Percentiles rank a stretch among this genome's conserved stretches.
These are phyloP conservation scores for Saturnia japonica DNA, from an alignment of 2,888 invertebrate species.

Conservation along the genomic window DNA sequence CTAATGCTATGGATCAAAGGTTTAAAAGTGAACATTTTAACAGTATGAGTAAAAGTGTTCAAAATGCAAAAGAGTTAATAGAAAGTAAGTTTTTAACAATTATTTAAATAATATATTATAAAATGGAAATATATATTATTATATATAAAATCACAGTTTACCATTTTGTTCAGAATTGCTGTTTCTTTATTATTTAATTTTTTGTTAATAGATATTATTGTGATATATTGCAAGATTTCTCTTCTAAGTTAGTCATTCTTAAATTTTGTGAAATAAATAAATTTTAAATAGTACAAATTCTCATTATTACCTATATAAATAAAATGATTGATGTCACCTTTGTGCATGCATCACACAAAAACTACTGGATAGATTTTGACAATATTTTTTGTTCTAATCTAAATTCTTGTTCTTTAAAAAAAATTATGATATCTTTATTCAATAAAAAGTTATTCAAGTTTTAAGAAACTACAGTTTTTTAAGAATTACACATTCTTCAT, in stretches of 20 bases:
- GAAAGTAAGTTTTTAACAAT: neutral
- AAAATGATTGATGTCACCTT: no score
- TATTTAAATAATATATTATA: neutral
- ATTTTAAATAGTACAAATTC: no score
- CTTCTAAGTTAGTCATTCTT: no score
- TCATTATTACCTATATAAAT: no score
- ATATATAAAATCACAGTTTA: neutral
- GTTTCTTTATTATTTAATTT: neutral
- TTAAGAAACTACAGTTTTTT: no score
- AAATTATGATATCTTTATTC: no score
- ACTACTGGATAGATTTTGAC: no score
- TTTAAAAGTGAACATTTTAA: constrained; percentile 49
- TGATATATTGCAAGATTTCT: neutral
- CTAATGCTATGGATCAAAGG: constrained; percentile 51
- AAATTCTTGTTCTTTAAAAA: no score
- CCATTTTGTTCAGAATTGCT: neutral
- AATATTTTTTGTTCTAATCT: no score
- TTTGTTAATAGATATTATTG: neutral
- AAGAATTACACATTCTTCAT: neutral
- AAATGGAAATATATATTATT: neutral
- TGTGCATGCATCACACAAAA: no score
- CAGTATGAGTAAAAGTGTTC: constrained; percentile 48
- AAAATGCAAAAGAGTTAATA: constrained; percentile 51
- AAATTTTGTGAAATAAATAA: no score
- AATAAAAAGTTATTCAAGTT: no score